phyloP scores from a whole-genome alignment of 2,797 vertebrate genomes.

The Varecia variegata region DNA sequence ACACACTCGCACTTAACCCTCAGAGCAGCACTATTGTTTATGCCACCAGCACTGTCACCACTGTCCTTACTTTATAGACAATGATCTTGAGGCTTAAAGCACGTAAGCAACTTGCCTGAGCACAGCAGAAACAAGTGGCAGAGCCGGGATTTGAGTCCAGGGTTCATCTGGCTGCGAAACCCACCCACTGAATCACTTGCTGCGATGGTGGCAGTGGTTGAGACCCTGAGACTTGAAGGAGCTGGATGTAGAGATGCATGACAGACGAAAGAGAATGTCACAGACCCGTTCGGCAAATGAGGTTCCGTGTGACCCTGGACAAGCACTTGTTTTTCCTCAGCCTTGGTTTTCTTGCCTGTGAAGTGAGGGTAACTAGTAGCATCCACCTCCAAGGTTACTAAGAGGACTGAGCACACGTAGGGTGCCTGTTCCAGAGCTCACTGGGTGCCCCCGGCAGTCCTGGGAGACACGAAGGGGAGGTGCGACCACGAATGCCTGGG shows the following conservation, averaged over 20 bases:
- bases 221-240: neutral
- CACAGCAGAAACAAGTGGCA: neutral
- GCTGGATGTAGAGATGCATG: neutral
- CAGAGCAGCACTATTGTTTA: neutral
- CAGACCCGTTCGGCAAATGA: neutral
- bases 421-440: neutral
- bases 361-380: neutral
- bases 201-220: neutral
- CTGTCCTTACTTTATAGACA: neutral
- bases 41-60: neutral
- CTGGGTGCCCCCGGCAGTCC: neutral
- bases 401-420: neutral
- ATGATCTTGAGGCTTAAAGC: neutral
- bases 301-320: neutral
- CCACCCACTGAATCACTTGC: neutral
- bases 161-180: neutral
- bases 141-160: neutral
- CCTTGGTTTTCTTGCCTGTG: neutral
- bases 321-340: neutral
- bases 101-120: neutral
- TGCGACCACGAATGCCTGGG: too few relatives aligned
- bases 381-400: neutral
- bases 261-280: neutral
- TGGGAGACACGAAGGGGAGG: neutral
- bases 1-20: neutral